phyloP scores from a whole-genome alignment of 1,140 invertebrate species.

The Drosophila persimilis region DNA sequence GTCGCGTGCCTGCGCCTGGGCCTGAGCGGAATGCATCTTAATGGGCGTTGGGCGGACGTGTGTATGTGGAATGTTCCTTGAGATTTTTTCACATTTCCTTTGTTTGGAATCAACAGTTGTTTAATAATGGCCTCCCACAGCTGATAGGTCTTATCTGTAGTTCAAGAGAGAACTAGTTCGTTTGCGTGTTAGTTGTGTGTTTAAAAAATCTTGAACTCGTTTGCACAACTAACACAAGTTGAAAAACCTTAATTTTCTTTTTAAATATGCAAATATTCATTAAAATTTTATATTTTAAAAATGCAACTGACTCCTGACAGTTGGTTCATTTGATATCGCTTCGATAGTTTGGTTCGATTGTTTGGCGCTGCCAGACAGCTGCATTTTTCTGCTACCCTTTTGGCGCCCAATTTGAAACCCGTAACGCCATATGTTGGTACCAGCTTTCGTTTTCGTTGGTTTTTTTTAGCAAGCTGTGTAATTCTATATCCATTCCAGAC shows the following conservation, averaged over 20 bases:
- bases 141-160: too few relatives aligned
- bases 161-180: too few relatives aligned
- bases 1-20: conserved; percentile 62
- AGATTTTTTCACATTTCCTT: conserved; percentile 58
- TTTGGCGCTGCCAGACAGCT: conserved; percentile 15
- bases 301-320: too few relatives aligned
- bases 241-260: too few relatives aligned
- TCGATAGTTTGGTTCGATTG: not conserved
- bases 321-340: too few relatives aligned
- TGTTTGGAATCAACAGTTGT: conserved; percentile 44
- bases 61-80: conserved; percentile 26
- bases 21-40: conserved; percentile 59
- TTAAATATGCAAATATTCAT: too few relatives aligned
- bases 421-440: conserved; percentile 33
- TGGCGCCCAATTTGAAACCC: conserved; percentile 43
- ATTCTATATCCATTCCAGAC: conserved; percentile 44
- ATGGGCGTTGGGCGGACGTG: conserved; percentile 18
- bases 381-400: not conserved
- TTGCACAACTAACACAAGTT: too few relatives aligned
- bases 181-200: too few relatives aligned
- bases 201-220: too few relatives aligned
- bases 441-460: conserved; percentile 15
- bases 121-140: conserved; percentile 19
- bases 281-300: too few relatives aligned
- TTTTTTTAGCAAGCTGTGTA: conserved; percentile 26